These are phyloP conservation scores for Drosophila villosipedis DNA, from an alignment of 2,888 invertebrate species.

Conservation along the genomic window DNA sequence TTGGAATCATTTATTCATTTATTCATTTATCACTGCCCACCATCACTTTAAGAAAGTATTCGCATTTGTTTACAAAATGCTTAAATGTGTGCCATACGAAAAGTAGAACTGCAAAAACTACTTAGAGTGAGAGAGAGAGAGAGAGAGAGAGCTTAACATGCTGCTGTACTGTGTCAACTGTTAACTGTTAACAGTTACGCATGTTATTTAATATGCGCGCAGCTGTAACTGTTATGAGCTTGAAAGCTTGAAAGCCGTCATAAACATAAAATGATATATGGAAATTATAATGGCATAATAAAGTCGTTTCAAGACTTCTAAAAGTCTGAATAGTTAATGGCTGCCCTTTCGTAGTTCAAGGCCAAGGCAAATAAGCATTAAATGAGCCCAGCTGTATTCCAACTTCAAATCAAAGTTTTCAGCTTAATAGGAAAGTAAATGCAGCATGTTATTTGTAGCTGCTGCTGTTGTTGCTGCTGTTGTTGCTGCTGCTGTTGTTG, in stretches of 20 bases:
- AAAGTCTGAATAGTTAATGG: conserved; percentile 14
- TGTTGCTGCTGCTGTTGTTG: conserved; percentile 3
- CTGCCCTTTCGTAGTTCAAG: conserved; percentile 32
- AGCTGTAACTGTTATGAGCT: background rate
- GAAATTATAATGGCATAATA: background rate
- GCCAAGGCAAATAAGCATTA: conserved; percentile 11
- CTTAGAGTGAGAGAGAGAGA: background rate
- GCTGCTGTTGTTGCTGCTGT: conserved; percentile 9
- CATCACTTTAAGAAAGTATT: background rate
- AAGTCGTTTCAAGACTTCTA: background rate
- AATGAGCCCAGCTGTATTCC: conserved; percentile 10
- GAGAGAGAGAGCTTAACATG: background rate
- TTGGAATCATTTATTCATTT: background rate
- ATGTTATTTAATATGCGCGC: background rate
- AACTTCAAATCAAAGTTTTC: conserved; percentile 15
- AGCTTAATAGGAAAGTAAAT: conserved; percentile 40
- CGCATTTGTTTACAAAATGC: background rate
- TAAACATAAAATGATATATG: background rate
- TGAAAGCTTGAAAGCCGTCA: background rate
- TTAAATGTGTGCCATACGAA: background rate
- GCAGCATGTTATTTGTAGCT: conserved; percentile 26
- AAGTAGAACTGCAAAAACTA: too few relatives aligned
- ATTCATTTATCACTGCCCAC: conserved; percentile 3
- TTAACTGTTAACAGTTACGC: background rate
- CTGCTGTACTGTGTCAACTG: background rate